Base-by-base conservation (phyloP, 1,140 invertebrate genomes). In the Euura lappo region DNA sequence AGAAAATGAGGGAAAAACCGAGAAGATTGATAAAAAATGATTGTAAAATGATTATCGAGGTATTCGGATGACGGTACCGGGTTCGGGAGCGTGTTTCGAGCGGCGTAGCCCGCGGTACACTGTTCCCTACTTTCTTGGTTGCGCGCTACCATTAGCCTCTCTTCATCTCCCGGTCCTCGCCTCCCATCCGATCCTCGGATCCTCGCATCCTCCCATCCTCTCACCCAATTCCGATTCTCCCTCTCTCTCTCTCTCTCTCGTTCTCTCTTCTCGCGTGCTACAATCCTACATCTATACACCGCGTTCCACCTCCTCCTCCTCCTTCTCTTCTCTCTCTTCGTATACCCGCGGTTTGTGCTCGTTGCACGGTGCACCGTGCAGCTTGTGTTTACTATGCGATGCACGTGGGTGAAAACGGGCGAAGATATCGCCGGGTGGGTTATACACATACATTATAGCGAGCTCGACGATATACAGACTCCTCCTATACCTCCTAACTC, bases 71-170 rank as follows among this genome's bases (percentile, higher is more conserved):
- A n/a, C 51, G 51, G 51, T n/a, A n/a, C 13, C 3, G 0, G 28
- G 28, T 28, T 28, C 28, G 28, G 3, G 51, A 28, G 28, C 28
- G 51, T 60, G 51, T n/a, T 60, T 60, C 51, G 51, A 60, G 51
- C 6, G 8, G 51, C 51, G 51, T 60, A 60, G 51, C 51, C 13
- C 51, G 51, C 51, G 51, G 51, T 60, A 60, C 51, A 60, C 51
- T 60, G 51, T 60, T 60, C 51, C 51, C 6, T 60, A 60, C 51
- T 60, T 60, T n/a, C 13, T 60, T 8, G 28, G 28, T 28, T 11
- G 51, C 51, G 51, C 84, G 85, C 85, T 85, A 81, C 80, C 85
- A 85, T 87, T 82, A 85, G 81, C 83, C 75, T 66, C 74, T 72
- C 73, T 68, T 76, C 72, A 72, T 70, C 72, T 75, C 74, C 74